A percentile compares a stretch with the other conserved stretches of the same genome.
phyloP scores from a whole-genome alignment of 2,888 invertebrate genomes.

The Ectemnius continuus region DNA sequence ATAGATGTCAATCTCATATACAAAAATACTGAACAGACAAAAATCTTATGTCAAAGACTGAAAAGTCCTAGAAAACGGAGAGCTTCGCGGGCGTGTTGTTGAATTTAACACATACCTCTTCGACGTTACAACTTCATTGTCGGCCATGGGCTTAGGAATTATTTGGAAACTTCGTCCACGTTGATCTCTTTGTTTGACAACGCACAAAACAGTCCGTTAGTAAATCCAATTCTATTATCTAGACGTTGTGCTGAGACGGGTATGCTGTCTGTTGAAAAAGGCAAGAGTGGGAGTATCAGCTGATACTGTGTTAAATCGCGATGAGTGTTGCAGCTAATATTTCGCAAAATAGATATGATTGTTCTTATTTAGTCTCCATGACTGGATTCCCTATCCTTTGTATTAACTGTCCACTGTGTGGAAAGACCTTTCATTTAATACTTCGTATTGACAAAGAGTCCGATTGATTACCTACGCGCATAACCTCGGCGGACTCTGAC shows the following conservation, averaged over 20 bases:
- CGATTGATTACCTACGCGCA: too few species aligned
- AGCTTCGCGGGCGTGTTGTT: too few species aligned
- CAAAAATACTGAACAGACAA: not conserved
- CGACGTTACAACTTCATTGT: constrained; percentile 64
- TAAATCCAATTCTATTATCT: constrained; percentile 53
- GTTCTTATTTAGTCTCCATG: too few species aligned
- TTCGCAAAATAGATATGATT: constrained; percentile 8
- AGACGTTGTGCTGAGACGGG: constrained; percentile 33
- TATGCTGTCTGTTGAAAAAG: constrained; percentile 35
- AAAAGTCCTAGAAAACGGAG: not conserved
- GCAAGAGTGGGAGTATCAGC: constrained; percentile 55
- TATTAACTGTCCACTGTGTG: too few species aligned
- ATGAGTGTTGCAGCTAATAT: not conserved
- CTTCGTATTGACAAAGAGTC: too few species aligned
- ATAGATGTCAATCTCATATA: constrained; percentile 1
- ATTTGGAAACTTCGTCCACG: constrained; percentile 19
- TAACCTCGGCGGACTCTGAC: too few species aligned
- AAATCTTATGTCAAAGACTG: not conserved
- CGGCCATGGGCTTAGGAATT: constrained; percentile 63
- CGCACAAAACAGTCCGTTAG: constrained; percentile 40
- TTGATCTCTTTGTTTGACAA: constrained; percentile 44
- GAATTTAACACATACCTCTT: constrained; percentile 58
- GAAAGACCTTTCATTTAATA: too few species aligned
- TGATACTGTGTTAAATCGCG: constrained; percentile 37
- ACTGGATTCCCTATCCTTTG: too few species aligned